A percentile compares a stretch with the other conserved stretches of the same genome.
Conservation (phyloP, 1,140 invertebrate genomes). For the Scylla paramamosain region DNA sequence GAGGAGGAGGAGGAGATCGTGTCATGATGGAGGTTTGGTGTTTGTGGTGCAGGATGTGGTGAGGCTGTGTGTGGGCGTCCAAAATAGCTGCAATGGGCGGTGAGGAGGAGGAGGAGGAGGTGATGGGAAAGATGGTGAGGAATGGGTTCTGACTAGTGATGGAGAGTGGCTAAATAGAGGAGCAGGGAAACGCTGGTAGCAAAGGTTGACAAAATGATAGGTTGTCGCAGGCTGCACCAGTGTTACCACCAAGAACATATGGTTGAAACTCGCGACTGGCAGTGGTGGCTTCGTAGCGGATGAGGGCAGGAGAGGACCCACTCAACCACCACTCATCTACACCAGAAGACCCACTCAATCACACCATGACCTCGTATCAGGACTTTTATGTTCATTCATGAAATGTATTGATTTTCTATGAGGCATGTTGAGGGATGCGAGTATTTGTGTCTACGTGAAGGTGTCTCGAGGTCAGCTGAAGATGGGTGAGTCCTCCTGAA, state of each 20-base stretch:
- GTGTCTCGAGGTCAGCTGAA: neutral
- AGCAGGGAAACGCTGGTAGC: slow-evolving; percentile 4
- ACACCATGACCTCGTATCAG: too few species aligned
- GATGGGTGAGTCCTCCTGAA: neutral
- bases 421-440: neutral
- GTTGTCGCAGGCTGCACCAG: neutral
- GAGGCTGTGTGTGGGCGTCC: neutral
- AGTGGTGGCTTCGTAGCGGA: neutral
- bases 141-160: neutral
- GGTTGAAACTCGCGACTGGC: neutral
- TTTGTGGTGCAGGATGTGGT: neutral
- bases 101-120: neutral
- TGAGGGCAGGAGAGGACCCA: neutral
- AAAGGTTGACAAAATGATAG: slow-evolving; percentile 51
- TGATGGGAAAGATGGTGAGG: slow-evolving; percentile 30
- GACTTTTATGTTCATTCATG: too few species aligned
- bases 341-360: too few species aligned
- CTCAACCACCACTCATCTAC: neutral
- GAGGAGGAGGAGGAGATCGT: neutral
- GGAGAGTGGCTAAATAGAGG: neutral
- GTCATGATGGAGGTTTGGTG: neutral
- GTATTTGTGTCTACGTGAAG: neutral
- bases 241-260: neutral
- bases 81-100: neutral
- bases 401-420: too few species aligned